Base-by-base conservation (phyloP, 2,888 invertebrate species). In the Meteorus cinctellus region DNA sequence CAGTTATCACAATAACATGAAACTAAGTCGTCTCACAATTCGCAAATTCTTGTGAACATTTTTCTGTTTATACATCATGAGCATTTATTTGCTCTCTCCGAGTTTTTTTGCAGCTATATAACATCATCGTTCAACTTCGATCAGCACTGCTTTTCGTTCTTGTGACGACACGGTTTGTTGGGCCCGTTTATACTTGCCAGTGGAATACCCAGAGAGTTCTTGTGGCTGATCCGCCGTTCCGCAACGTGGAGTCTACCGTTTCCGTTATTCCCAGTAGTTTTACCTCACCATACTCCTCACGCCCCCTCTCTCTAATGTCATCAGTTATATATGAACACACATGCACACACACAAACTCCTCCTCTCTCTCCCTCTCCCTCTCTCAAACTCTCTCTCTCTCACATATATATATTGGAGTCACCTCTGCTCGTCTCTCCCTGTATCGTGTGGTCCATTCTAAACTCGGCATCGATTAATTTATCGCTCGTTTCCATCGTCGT, bases 151-250 rank as follows among this genome's bases (percentile, higher is more conserved):
- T 77, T 79, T 78, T 79, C 66, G 74, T 76, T 71, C 78, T 74
- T 71, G 62, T 41, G 48, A 70, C 75, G 80, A 77, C 79, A 81
- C 77, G 80, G 76, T 79, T 80, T 77, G 79, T 78, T 78, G 77
- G 68, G 34, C 48, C 51, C 76, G 72, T 76, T 76, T 76, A 75
- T 71, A 71, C 71, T 66, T 45, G 65, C 59, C 59, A 34, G 71
- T 36, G 66, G 29, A 75, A 73, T 76, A 73, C 74, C 70, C 45
- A 19, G 62, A 55, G 36, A 68, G 65, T 76, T 72, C 72, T 65
- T 74, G 75, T 72, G 74, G 74, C 31, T 41, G 75, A 72, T 75
- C 75, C 76, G 48, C 60, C 72, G 77, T 78, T 81, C 77, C 74
- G 77, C 76, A 68, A 77, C 63, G 70, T 72, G 74, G 76, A 75